These are phyloP conservation scores for Stomatorhinus walkeri DNA, from an alignment of 2,797 vertebrate species.

Conservation along the genomic window DNA sequence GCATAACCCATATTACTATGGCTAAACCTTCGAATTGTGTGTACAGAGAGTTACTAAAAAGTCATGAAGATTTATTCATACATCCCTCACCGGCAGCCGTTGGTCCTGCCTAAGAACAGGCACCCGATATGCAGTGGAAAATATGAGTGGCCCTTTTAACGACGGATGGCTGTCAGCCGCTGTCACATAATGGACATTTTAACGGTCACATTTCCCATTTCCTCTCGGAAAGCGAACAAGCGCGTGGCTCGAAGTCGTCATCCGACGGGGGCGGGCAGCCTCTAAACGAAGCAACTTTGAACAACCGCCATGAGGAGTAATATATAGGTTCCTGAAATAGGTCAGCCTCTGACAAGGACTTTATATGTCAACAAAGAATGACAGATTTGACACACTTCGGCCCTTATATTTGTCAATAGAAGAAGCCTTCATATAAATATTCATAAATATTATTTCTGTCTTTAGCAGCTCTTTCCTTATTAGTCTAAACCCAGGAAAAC, in stretches of 20 bases:
- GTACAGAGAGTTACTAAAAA: not conserved
- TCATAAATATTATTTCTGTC: not conserved
- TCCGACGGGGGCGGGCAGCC: not conserved
- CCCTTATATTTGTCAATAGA: not conserved
- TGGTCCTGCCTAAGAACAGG: not conserved
- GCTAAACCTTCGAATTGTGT: not conserved
- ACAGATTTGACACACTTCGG: not conserved
- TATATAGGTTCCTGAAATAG: slow-evolving; percentile 33
- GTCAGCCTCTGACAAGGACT: slow-evolving; percentile 40
- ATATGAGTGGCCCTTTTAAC: not conserved
- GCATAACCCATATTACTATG: not conserved
- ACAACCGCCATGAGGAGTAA: not conserved
- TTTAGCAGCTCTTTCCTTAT: not conserved
- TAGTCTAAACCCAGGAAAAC: not conserved
- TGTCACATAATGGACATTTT: not conserved
- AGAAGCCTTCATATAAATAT: not conserved
- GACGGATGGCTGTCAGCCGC: not conserved
- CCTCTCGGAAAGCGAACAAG: not conserved
- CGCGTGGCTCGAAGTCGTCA: not conserved
- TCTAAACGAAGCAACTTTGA: not conserved
- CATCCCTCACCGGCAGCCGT: not conserved
- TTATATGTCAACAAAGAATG: slow-evolving; percentile 37
- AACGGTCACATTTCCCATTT: not conserved
- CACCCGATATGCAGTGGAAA: not conserved
- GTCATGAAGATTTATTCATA: not conserved